phyloP scores from a whole-genome alignment of 2,113 vertebrate species.

The Haemorhous mexicanus region DNA sequence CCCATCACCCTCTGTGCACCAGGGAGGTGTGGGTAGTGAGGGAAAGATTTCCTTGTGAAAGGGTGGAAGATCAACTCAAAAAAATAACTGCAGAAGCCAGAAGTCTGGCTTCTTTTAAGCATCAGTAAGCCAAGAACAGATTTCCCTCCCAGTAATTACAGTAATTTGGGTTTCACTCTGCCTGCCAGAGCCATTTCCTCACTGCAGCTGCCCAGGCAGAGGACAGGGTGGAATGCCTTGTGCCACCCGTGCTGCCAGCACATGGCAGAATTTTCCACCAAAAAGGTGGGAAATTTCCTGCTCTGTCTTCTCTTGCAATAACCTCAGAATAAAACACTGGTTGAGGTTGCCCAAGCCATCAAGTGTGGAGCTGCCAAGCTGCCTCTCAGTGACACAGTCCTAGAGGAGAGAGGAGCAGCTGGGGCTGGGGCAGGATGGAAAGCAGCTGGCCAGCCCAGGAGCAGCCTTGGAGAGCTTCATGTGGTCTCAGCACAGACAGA shows the following conservation, averaged over 20 bases:
- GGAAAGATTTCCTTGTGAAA: not conserved
- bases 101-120: not conserved
- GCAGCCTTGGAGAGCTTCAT: not conserved
- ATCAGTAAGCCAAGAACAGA: not conserved
- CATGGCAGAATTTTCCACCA: not conserved
- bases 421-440: not conserved
- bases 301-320: not conserved
- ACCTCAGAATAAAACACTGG: not conserved
- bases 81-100: not conserved
- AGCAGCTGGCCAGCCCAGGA: not conserved
- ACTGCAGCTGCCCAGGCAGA: not conserved
- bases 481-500: not conserved
- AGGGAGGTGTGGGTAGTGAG: not conserved
- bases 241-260: not conserved
- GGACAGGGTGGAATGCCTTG: rapidly evolving
- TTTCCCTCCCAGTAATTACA: not conserved
- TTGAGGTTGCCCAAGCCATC: not conserved
- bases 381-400: rapidly evolving
- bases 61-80: not conserved
- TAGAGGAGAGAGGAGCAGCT: not conserved
- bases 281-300: not conserved
- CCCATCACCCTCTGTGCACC: not conserved
- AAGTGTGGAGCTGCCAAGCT: not conserved
- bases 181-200: not conserved
- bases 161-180: not conserved